Base-by-base conservation (phyloP, 2,888 invertebrate genomes). In the Caenorhabditis auriculariae region DNA sequence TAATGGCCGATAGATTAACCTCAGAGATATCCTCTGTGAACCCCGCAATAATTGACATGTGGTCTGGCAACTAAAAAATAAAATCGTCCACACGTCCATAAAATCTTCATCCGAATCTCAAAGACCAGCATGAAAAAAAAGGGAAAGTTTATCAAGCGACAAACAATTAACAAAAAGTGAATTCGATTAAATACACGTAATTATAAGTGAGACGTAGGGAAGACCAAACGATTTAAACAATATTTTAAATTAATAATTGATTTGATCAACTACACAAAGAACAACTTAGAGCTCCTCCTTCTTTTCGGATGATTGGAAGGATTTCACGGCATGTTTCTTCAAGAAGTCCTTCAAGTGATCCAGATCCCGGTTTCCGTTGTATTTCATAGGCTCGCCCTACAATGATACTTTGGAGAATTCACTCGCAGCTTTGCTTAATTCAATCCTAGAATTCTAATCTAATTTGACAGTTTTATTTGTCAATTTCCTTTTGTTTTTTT, bases 271-370 rank as follows among this genome's bases (percentile, higher is more conserved):
- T 7, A 5, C 17, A 47, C 12, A 35, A 35, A 47, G 24, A n/a
- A 59, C 59, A 49, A 54, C 45, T 60, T 71, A 78, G 35, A 80
- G 63, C 51, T 80, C 78, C 12, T 76, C 75, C 65, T 76, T 78
- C 58, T 71, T 67, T 63, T 72, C 67, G 19, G 44, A 26, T 4
- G n/a, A 17, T 46, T 77, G 72, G 73, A 77, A 80, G 23, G 76
- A 76, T 45, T 75, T 77, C 37, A 75, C 74, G 21, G 77, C 74
- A 60, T 80, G 72, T 49, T 78, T 65, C 49, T 66, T 63, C 76
- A 80, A 75, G 54, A 80, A 80, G 46, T 76, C 68, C 48, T 65
- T 68, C 54, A 80, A 59, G 45, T 80, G 75, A 28, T 76, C 75
- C n/a, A 74, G 48, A 46, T 76, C 77, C 6, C 80, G 69, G 61